Base-by-base conservation (phyloP, 2,113 vertebrate genomes). In the Jacana jacana region DNA sequence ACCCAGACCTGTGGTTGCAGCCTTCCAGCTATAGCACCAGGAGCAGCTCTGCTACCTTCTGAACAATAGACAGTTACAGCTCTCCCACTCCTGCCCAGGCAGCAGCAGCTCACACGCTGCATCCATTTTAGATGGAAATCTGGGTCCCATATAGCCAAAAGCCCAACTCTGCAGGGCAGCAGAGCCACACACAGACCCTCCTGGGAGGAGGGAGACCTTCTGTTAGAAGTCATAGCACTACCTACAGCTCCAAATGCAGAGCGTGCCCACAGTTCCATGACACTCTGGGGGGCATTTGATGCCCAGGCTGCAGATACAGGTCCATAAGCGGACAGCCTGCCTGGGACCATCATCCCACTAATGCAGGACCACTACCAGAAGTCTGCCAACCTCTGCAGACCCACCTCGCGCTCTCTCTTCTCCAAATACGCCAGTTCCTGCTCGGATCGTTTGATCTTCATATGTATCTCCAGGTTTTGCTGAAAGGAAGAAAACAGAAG, bases 391-490 rank as follows among this genome's bases (percentile, higher is more conserved):
- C 39, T 16, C 31, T 3, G 2, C 58, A 87, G 51, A 81, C 95
- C 37, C 81, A 98, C 98, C 98, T 99, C 98, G 90, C 98, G 99
- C 93, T 99, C 99, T 97, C 99, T 98, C 95, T 99, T 99, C 97
- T 99, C 99, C 93, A 99, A 97, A 68, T 99, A 99, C 3, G 99
- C 99, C 35, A 99, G 97, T 31, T 99, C 99, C 95, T 98, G 99
- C 95, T 99, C 99, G 1, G 99, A 99, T 89, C 97, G 98, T 96
- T 99, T 99, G 92, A 99, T 99, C 97, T 99, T 99, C 81, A 99
- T 98, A 65, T 99, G 99, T 89, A 99, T 99, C 94, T 99, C 99
- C 97, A 99, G 98, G 96, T 99, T 99, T 99, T 99, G 99, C 99
- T 99, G 97, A 93, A 78, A 95, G 83, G 51, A 96, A 17, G 58